A percentile compares a stretch with the other conserved stretches of the same genome.
Evolutionary conservation across 2,888 invertebrate species (phyloP).

Genomic region (Adineta ricciae): DNA sequence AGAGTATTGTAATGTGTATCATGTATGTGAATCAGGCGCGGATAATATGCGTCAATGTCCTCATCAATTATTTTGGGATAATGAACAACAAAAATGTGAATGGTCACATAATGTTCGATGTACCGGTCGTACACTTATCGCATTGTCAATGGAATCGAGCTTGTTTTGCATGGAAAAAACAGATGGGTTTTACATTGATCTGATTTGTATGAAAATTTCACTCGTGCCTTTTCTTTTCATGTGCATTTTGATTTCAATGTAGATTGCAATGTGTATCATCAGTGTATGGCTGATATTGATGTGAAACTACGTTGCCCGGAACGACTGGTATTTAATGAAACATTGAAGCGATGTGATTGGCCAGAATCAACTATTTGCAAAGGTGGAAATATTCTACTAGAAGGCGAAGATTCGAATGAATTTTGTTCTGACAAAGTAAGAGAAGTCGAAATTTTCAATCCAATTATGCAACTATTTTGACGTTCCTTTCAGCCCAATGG

Average conservation of each 20-base stretch:
- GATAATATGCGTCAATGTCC: slow-evolving; percentile 34
- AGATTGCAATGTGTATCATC: slow-evolving; percentile 33
- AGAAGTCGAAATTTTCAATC: background rate
- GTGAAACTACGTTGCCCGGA: slow-evolving; percentile 32
- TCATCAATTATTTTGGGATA: slow-evolving; percentile 33
- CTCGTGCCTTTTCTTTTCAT: no score
- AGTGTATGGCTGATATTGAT: slow-evolving; percentile 34
- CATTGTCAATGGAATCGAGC: slow-evolving; percentile 26
- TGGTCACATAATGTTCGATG: slow-evolving; percentile 34
- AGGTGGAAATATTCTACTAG: slow-evolving; percentile 26
- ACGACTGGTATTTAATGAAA: slow-evolving; percentile 32
- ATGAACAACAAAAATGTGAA: slow-evolving; percentile 31
- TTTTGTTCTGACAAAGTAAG: slow-evolving; percentile 19
- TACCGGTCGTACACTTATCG: slow-evolving; percentile 33
- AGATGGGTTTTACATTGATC: slow-evolving; percentile 32
- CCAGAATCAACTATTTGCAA: slow-evolving; percentile 30
- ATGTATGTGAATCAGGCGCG: slow-evolving; percentile 31
- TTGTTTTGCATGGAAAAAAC: slow-evolving; percentile 34
- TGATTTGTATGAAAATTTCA: slow-evolving; percentile 2
- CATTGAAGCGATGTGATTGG: slow-evolving; percentile 33
- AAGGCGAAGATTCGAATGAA: slow-evolving; percentile 21
- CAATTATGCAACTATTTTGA: background rate
- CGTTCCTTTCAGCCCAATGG: slow-evolving; percentile 30
- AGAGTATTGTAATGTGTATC: slow-evolving; percentile 34
- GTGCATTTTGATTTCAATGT: no score